phyloP scores from a whole-genome alignment of 1,140 invertebrate genomes.

The Saccostrea echinata region DNA sequence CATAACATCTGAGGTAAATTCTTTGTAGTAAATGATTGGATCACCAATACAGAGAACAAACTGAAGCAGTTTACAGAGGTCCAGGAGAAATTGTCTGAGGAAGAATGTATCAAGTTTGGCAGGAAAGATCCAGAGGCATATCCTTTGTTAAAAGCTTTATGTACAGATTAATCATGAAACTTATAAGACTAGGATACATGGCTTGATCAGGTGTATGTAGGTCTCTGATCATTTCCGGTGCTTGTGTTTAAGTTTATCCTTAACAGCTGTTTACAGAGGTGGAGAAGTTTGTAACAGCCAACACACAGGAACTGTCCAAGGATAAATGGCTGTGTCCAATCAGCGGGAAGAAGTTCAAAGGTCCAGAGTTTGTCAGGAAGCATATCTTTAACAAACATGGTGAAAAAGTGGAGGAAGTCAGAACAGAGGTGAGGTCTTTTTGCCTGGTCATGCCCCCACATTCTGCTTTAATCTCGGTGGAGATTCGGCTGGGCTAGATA shows the following conservation, averaged over 20 bases:
- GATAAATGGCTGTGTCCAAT: constrained; percentile 99
- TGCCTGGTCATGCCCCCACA: no score
- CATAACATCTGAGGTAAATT: neutral
- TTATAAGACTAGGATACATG: no score
- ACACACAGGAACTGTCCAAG: constrained; percentile 95
- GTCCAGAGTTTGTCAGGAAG: constrained; percentile 98
- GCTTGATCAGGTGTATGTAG: no score
- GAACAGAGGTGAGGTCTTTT: constrained; percentile 87
- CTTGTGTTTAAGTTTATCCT: constrained; percentile 58
- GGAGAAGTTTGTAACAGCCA: constrained; percentile 78
- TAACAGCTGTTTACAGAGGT: constrained; percentile 76
- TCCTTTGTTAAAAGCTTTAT: constrained; percentile 67
- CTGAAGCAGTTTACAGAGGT: constrained; percentile 92
- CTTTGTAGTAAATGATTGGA: constrained; percentile 86
- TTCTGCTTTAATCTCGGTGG: no score
- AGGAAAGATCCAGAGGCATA: constrained; percentile 91
- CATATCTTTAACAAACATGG: constrained; percentile 98
- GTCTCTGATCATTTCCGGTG: no score
- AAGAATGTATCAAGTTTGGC: constrained; percentile 92
- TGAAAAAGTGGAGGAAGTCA: constrained; percentile 98
- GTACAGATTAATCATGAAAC: neutral
- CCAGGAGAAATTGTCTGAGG: constrained; percentile 85
- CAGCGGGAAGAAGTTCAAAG: constrained; percentile 99
- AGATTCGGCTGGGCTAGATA: no score
- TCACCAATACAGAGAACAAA: constrained; percentile 90